Evolutionary conservation across 2,113 vertebrate genomes (phyloP).

Genomic region (Mobula birostris): DNA sequence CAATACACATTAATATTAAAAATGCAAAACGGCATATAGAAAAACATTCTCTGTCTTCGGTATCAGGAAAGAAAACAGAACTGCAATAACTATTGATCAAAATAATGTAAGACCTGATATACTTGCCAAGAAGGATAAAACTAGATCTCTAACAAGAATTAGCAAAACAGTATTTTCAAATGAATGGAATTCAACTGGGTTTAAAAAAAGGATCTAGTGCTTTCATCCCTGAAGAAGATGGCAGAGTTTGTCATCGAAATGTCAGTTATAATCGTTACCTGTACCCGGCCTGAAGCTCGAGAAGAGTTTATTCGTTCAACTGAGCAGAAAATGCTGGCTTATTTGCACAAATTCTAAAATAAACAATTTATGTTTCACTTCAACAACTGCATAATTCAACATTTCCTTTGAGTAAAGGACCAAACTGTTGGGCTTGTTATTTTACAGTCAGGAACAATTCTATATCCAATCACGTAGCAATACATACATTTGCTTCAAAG

Average conservation of each 20-base stretch:
- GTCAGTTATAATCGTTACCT: too few relatives aligned
- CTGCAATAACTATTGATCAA: not conserved
- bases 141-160: not conserved
- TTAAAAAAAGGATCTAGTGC: too few relatives aligned
- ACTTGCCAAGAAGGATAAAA: not conserved
- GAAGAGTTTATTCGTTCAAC: not conserved
- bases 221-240: too few relatives aligned
- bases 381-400: not conserved
- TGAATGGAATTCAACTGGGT: not conserved
- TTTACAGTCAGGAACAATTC: not conserved
- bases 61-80: not conserved
- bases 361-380: not conserved
- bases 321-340: not conserved
- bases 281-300: too few relatives aligned
- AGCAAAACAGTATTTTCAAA: not conserved
- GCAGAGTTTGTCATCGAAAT: too few relatives aligned
- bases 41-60: not conserved
- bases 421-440: not conserved
- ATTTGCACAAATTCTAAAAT: not conserved
- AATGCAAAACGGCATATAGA: not conserved
- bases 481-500: constrained; percentile 59
- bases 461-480: not conserved
- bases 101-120: not conserved
- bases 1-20: not conserved
- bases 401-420: not conserved